Evolutionary conservation across 2,888 invertebrate genomes (phyloP), one percentile per base, ranked within the genome.

Genomic region (Abrostola triplasia): DNA sequence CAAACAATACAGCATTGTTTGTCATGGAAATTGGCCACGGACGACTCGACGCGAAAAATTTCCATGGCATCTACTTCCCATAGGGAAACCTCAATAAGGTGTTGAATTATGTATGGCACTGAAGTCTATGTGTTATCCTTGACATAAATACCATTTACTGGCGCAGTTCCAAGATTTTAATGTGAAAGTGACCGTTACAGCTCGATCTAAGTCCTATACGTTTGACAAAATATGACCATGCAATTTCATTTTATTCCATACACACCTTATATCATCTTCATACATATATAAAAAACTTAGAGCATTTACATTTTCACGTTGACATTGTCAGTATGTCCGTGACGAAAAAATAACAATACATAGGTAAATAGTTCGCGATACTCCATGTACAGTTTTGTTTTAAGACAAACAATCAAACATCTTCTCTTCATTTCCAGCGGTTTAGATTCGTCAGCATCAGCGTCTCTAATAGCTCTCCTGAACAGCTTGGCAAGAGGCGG

Each of bases 391-490:
- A 6, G 44, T n/a, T 12, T 12, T 44, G n/a, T 12, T 40, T 1
- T 2, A n/a, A 12, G 7, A 12, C 38, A 38, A 8, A 10, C n/a
- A 41, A 37, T 55, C 35, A 0, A n/a, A 7, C 13, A 8, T 36
- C 36, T 35, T 35, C 40, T 6, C 6, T 47, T n/a, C 8, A 49
- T 47, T 13, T 95, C 7, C 93, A 98, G 98, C 72, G 99, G 99
- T 48, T 93, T 99, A 80, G 99, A 99, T 88, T 98, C 98, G 74
- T 96, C 97, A 38, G 97, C 98, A 0, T 98, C 98, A 79, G 96
- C 97, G 60, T 98, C 98, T 69, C 97, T 98, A 73, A 96, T 99
- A 55, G 94, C 96, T 0, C 91, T 99, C 38, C 93, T 99, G 66
- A 98, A 97, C 88, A 96, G 96, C 67, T 92, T 99, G 57, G 98